Conservation (phyloP, 2,113 vertebrate genomes). For the Osmerus mordax region DNA sequence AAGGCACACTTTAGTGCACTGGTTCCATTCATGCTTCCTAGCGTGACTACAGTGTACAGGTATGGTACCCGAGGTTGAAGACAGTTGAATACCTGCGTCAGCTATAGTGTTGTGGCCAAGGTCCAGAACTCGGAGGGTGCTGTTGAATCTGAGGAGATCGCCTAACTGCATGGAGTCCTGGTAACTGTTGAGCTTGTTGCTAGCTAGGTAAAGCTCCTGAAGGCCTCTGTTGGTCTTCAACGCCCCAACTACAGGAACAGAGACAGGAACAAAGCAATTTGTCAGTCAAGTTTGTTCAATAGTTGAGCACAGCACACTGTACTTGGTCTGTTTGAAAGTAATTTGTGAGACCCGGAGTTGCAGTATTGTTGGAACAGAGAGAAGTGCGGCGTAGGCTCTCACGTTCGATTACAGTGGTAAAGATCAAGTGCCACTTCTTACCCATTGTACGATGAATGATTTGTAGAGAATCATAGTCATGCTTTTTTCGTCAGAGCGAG, state of each 20-base stretch:
- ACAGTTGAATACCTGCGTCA: slow-evolving; percentile 60
- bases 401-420: slow-evolving; percentile 33
- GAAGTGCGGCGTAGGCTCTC: slow-evolving; percentile 28
- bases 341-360: slow-evolving; percentile 22
- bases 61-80: no score
- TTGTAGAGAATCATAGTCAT: no score
- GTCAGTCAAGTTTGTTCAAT: no score
- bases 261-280: neutral
- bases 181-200: slow-evolving; percentile 72
- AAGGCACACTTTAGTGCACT: no score
- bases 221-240: slow-evolving; percentile 66
- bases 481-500: neutral
- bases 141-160: slow-evolving; percentile 70
- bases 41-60: no score
- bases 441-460: neutral
- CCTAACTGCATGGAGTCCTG: slow-evolving; percentile 74
- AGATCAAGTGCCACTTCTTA: slow-evolving; percentile 33
- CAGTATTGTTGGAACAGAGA: slow-evolving; percentile 37
- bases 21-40: no score
- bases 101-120: slow-evolving; percentile 66
- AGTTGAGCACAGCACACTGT: no score
- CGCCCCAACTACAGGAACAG: slow-evolving; percentile 53
- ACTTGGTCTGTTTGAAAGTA: no score
- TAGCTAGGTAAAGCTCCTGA: slow-evolving; percentile 65
- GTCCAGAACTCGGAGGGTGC: slow-evolving; percentile 60